Percentiles rank a stretch among this genome's conserved stretches.
Conservation (phyloP, 2,113 vertebrate genomes). For the Micronycteris hirsuta region DNA sequence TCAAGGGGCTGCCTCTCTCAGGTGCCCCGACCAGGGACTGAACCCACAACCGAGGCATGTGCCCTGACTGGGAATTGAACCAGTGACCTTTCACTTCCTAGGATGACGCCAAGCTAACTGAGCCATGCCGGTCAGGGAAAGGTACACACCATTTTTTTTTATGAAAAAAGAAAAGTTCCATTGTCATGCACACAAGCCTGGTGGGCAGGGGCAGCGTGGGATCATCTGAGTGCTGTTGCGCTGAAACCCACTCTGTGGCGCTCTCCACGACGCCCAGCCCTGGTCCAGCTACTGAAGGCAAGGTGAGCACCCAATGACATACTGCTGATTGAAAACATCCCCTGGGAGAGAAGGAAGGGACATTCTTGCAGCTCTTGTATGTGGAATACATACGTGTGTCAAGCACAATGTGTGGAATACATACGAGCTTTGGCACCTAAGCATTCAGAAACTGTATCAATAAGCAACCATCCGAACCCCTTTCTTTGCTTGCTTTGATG, state of each 20-base stretch:
- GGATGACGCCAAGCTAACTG: no score
- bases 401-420: no score
- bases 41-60: no score
- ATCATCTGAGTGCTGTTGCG: neutral
- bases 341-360: neutral
- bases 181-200: neutral
- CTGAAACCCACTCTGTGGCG: neutral
- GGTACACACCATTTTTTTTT: neutral
- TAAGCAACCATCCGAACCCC: neutral
- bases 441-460: neutral
- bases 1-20: no score
- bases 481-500: neutral
- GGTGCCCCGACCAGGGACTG: no score
- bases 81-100: no score
- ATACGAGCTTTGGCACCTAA: neutral
- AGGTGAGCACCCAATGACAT: neutral
- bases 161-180: neutral
- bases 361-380: neutral
- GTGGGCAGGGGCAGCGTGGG: accelerated
- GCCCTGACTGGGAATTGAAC: no score
- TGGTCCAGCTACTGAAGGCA: neutral
- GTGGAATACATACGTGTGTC: neutral
- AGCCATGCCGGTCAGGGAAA: neutral
- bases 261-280: neutral
- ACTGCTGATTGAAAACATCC: neutral